Conservation (phyloP, 2,888 invertebrate species). For the Diarsia brunnea region DNA sequence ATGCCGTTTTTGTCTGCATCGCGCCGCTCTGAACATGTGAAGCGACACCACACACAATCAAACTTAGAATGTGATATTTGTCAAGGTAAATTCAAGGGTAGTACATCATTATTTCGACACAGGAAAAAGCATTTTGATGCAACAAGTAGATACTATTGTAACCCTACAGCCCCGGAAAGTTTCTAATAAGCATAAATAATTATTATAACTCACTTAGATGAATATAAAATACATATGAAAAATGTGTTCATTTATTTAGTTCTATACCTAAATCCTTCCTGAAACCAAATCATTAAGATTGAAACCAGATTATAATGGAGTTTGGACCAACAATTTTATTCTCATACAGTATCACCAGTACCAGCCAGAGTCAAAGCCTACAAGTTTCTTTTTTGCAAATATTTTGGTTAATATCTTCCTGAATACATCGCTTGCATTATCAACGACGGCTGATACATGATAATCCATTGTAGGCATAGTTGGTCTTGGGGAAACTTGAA, state of each 20-base stretch:
- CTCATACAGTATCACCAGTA: slow-evolving; percentile 64
- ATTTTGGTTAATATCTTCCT: slow-evolving; percentile 75
- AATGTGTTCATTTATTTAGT: neutral
- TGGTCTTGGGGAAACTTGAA: slow-evolving; percentile 4
- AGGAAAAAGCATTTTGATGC: slow-evolving; percentile 69
- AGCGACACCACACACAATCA: slow-evolving; percentile 65
- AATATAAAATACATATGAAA: neutral
- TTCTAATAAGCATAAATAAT: neutral
- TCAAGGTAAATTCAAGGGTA: slow-evolving; percentile 66
- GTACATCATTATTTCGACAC: slow-evolving; percentile 65
- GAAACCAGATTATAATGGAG: neutral
- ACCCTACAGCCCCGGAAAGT: neutral
- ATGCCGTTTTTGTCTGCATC: slow-evolving; percentile 71
- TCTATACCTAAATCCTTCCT: neutral
- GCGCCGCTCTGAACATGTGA: slow-evolving; percentile 70
- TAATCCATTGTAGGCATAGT: slow-evolving; percentile 55
- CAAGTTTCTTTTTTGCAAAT: slow-evolving; percentile 73
- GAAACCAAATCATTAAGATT: neutral
- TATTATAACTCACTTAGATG: neutral
- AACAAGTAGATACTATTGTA: slow-evolving; percentile 63
- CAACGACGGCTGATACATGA: slow-evolving; percentile 70
- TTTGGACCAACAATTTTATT: slow-evolving; percentile 39
- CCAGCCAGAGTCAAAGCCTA: slow-evolving; percentile 76
- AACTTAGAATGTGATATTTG: slow-evolving; percentile 73
- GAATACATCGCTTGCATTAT: slow-evolving; percentile 75